A percentile compares a stretch with the other conserved stretches of the same genome.
phyloP scores from a whole-genome alignment of 2,888 invertebrate species.

The Protula sp. region DNA sequence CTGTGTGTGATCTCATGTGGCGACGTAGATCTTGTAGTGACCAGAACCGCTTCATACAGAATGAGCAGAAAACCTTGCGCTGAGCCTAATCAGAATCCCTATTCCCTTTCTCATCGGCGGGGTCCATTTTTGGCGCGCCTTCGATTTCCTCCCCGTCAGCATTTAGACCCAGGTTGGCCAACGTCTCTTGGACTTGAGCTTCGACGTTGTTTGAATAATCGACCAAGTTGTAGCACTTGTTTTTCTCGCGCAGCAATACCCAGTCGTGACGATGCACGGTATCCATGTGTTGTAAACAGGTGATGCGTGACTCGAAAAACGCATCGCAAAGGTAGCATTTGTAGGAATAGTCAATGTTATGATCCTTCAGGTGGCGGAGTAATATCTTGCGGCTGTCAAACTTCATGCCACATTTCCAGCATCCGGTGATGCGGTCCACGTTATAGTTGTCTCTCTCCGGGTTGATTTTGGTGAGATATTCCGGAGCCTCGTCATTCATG shows the following conservation, averaged over 20 bases:
- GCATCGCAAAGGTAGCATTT: slow-evolving; percentile 90
- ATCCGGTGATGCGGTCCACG: slow-evolving; percentile 44
- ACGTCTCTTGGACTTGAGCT: slow-evolving; percentile 30
- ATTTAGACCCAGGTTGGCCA: neutral
- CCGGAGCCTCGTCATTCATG: neutral
- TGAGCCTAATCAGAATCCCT: slow-evolving; percentile 28
- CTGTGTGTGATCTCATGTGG: slow-evolving; percentile 82
- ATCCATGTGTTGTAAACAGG: slow-evolving; percentile 77
- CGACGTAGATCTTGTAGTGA: slow-evolving; percentile 87
- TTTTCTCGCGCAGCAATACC: slow-evolving; percentile 64
- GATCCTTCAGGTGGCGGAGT: slow-evolving; percentile 48
- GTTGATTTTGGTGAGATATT: slow-evolving; percentile 25
- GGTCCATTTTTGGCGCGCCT: slow-evolving; percentile 1
- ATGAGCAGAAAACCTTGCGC: slow-evolving; percentile 62
- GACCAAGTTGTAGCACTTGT: slow-evolving; percentile 38
- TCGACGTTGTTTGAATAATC: slow-evolving; percentile 42
- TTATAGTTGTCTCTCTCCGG: slow-evolving; percentile 49
- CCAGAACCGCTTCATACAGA: slow-evolving; percentile 90
- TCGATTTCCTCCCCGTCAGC: slow-evolving; percentile 1
- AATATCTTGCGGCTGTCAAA: slow-evolving; percentile 40
- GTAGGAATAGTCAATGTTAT: slow-evolving; percentile 60
- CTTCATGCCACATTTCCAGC: slow-evolving; percentile 43
- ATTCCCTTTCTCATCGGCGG: slow-evolving; percentile 31
- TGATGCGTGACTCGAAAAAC: slow-evolving; percentile 73
- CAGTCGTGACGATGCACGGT: slow-evolving; percentile 72